Conservation (phyloP, 1,140 invertebrate species). For the Diprion similis region DNA sequence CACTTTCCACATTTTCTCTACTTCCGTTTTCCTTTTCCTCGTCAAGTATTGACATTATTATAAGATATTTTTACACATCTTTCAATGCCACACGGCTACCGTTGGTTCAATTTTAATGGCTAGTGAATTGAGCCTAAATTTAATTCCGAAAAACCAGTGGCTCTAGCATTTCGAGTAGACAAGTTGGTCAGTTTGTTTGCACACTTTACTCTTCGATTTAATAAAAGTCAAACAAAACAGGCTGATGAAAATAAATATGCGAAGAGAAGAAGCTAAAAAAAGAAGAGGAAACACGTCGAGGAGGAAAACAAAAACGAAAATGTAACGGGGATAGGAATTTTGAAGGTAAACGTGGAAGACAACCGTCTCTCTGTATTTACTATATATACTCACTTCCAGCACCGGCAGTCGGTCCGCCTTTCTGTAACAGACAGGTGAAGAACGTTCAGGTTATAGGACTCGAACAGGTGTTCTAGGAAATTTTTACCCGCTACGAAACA, state of each 20-base stretch:
- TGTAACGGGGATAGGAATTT: neutral
- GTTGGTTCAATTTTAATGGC: neutral
- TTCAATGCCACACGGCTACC: too few relatives aligned
- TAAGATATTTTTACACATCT: too few relatives aligned
- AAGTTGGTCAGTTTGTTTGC: slow-evolving; percentile 16
- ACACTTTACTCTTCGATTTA: too few relatives aligned
- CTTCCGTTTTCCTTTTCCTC: too few relatives aligned
- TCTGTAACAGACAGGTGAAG: slow-evolving; percentile 48
- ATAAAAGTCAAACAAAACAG: slow-evolving; percentile 3
- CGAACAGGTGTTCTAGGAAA: slow-evolving; percentile 19
- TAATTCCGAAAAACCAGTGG: slow-evolving; percentile 17
- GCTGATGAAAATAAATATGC: neutral
- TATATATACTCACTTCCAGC: slow-evolving; percentile 39
- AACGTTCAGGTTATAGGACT: slow-evolving; percentile 11
- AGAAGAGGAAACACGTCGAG: neutral
- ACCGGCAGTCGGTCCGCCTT: slow-evolving; percentile 32
- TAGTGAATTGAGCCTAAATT: neutral
- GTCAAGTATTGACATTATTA: too few relatives aligned
- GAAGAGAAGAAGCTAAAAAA: neutral
- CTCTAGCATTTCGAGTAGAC: slow-evolving; percentile 15
- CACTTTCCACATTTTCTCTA: too few relatives aligned
- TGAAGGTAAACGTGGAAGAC: neutral
- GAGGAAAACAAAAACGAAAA: too few relatives aligned
- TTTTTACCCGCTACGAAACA: slow-evolving; percentile 8
- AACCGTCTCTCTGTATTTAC: too few relatives aligned